Conservation (phyloP, 1,140 invertebrate genomes). For the Apis dorsata region DNA sequence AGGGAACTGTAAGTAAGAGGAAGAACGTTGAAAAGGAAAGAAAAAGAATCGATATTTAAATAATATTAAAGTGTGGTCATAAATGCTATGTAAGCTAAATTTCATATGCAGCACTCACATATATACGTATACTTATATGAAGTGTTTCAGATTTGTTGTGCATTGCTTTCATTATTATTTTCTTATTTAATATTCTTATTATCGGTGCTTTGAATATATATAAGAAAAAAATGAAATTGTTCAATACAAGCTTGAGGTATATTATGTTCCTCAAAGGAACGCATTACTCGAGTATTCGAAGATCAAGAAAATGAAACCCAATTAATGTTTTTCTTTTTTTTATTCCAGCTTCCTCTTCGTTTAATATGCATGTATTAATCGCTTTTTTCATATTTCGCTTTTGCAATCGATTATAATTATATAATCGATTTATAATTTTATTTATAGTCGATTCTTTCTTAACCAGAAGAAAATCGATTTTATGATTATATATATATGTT, state of each 20-base stretch:
- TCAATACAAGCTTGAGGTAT: neutral
- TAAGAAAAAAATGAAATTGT: neutral
- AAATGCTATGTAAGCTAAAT: constrained; percentile 69
- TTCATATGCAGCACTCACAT: constrained; percentile 61
- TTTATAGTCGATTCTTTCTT: neutral
- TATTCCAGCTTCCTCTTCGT: neutral
- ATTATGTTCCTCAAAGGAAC: constrained; percentile 22
- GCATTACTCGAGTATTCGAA: constrained; percentile 14
- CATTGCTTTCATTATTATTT: constrained; percentile 26
- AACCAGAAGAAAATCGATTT: neutral
- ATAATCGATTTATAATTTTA: neutral
- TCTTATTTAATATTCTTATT: constrained; percentile 9
- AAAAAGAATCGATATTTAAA: constrained; percentile 66
- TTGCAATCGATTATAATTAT: no score
- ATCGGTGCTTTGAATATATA: neutral
- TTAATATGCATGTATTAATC: neutral
- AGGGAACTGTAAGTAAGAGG: constrained; percentile 66
- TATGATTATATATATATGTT: neutral
- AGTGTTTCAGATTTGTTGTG: constrained; percentile 68
- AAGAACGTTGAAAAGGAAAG: constrained; percentile 43
- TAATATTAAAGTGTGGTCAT: constrained; percentile 67
- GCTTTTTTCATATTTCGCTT: neutral
- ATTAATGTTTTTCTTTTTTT: neutral
- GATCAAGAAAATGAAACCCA: neutral
- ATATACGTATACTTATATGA: constrained; percentile 66